Evolutionary conservation across 2,113 vertebrate species (phyloP).

Genomic region (Acanthisitta chloris): DNA sequence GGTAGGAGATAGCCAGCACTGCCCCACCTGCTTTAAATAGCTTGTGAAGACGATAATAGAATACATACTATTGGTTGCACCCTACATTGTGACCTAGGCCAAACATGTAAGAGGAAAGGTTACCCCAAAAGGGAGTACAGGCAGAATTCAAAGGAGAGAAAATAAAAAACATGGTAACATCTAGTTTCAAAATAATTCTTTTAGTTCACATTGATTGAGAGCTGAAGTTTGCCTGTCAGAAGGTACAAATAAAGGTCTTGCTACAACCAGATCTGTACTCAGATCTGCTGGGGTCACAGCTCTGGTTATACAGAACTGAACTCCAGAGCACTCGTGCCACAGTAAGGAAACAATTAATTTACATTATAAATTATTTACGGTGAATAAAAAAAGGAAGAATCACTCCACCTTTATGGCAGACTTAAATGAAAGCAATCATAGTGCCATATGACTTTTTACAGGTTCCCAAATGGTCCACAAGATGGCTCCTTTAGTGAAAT

Average conservation of each 20-base stretch:
- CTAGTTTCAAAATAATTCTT: background rate
- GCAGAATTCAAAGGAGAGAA: background rate
- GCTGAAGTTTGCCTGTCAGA: background rate
- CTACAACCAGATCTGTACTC: background rate
- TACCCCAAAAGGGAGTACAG: background rate
- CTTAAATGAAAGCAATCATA: constrained; percentile 21
- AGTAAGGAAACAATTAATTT: background rate
- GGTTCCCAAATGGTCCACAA: constrained; percentile 80
- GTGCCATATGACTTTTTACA: constrained; percentile 38
- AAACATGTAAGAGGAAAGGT: background rate
- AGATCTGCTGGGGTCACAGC: background rate
- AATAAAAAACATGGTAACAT: background rate
- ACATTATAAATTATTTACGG: background rate
- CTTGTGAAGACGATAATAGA: too few species aligned
- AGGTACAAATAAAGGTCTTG: background rate
- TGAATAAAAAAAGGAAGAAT: background rate
- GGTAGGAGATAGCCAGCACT: too few species aligned
- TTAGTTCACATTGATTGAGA: background rate
- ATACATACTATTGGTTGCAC: too few species aligned
- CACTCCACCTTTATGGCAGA: background rate
- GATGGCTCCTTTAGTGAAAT: constrained; percentile 78
- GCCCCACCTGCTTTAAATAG: too few species aligned
- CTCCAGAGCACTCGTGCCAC: background rate
- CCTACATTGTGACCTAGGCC: too few species aligned
- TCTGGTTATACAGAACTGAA: background rate